Evolutionary conservation across 2,888 invertebrate genomes (phyloP).

Genomic region (Diplolepis rosae): DNA sequence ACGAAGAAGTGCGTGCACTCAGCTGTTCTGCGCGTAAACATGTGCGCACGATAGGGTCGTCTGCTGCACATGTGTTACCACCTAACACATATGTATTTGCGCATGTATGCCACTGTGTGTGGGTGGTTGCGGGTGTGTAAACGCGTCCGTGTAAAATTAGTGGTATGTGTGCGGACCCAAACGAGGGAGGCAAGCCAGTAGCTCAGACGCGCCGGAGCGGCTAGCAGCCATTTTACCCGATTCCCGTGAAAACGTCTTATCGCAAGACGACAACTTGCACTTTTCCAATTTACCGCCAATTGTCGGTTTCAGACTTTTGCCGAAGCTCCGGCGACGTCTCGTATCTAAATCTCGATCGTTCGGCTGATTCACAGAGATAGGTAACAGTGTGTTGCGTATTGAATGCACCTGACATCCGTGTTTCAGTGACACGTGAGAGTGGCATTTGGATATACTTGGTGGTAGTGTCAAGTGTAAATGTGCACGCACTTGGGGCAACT

Average conservation of each 20-base stretch:
- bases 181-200: slow-evolving; percentile 73
- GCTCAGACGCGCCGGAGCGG: slow-evolving; percentile 72
- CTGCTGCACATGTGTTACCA: slow-evolving; percentile 25
- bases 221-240: slow-evolving; percentile 73
- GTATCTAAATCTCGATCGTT: background rate
- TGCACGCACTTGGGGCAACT: slow-evolving; percentile 20
- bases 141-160: slow-evolving; percentile 55
- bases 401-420: slow-evolving; percentile 16
- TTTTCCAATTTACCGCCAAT: background rate
- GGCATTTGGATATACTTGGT: slow-evolving; percentile 1
- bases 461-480: slow-evolving; percentile 27
- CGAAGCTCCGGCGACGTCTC: slow-evolving; percentile 24
- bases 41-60: slow-evolving; percentile 66
- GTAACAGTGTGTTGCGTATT: background rate
- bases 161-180: slow-evolving; percentile 68
- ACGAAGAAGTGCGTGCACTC: slow-evolving; percentile 57
- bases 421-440: slow-evolving; percentile 19
- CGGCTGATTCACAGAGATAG: background rate
- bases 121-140: slow-evolving; percentile 47
- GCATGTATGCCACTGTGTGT: slow-evolving; percentile 53
- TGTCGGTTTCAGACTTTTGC: slow-evolving; percentile 11
- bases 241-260: slow-evolving; percentile 62
- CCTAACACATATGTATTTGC: slow-evolving; percentile 35
- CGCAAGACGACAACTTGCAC: background rate
- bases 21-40: slow-evolving; percentile 73